These are phyloP conservation scores for Oophaga sylvatica DNA, from an alignment of 2,797 vertebrate species.

Conservation along the genomic window DNA sequence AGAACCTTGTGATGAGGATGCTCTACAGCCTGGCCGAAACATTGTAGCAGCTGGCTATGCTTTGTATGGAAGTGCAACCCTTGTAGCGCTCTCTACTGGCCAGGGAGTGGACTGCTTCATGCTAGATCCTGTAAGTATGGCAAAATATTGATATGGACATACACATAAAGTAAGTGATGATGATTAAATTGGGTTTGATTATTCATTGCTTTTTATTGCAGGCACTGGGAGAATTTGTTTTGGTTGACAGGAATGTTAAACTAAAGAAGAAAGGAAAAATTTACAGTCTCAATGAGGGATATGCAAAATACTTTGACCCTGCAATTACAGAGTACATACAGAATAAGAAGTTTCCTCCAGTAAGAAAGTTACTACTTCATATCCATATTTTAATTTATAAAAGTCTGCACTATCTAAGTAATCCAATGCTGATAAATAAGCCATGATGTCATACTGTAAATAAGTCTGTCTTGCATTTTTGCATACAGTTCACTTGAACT, in stretches of 20 bases:
- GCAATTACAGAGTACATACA: constrained; percentile 90
- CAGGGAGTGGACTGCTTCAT: constrained; percentile 93
- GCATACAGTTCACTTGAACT: too few relatives aligned
- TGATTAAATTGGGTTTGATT: not conserved
- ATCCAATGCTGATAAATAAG: too few relatives aligned
- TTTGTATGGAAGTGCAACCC: constrained; percentile 91
- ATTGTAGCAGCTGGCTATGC: constrained; percentile 95
- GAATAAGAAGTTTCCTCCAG: constrained; percentile 95
- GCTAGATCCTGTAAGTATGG: constrained; percentile 87
- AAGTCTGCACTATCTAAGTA: not conserved
- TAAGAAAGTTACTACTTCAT: constrained; percentile 68
- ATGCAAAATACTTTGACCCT: constrained; percentile 93
- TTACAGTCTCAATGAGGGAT: constrained; percentile 95
- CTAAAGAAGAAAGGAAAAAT: constrained; percentile 93
- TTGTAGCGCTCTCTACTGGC: constrained; percentile 91
- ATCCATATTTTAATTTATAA: not conserved
- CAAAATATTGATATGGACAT: not conserved
- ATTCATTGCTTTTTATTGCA: constrained; percentile 64
- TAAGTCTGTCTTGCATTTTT: too few relatives aligned
- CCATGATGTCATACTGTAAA: too few relatives aligned
- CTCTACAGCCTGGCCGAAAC: constrained; percentile 83
- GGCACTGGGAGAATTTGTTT: constrained; percentile 94
- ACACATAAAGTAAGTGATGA: not conserved
- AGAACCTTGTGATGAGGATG: constrained; percentile 86
- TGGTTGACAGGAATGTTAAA: constrained; percentile 89